These are phyloP conservation scores for Graphium colonna DNA, from an alignment of 2,888 invertebrate genomes.

Conservation along the genomic window DNA sequence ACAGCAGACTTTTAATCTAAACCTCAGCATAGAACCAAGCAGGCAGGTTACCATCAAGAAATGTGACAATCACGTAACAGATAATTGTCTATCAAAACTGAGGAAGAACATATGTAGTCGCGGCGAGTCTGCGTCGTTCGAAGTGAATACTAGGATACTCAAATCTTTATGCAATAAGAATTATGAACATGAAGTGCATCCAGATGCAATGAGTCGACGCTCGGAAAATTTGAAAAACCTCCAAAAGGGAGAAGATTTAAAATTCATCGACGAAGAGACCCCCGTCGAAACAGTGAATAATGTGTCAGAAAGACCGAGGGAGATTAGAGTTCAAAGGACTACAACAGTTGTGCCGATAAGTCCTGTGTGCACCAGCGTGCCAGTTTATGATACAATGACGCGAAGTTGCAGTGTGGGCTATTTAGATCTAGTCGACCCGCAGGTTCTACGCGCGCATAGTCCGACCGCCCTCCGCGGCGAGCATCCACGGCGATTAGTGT, in stretches of 20 bases:
- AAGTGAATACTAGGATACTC: constrained; percentile 65
- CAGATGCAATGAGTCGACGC: constrained; percentile 53
- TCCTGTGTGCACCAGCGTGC: constrained; percentile 71
- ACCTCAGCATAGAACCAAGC: constrained; percentile 76
- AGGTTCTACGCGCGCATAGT: constrained; percentile 86
- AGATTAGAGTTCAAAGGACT: constrained; percentile 60
- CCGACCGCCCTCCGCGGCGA: constrained; percentile 85
- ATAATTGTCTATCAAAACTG: constrained; percentile 67
- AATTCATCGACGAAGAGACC: constrained; percentile 86
- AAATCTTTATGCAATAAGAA: constrained; percentile 68
- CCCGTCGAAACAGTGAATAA: constrained; percentile 53
- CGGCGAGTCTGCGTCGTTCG: constrained; percentile 57
- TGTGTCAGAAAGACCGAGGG: constrained; percentile 47
- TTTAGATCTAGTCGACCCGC: constrained; percentile 89
- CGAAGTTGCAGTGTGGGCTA: constrained; percentile 94
- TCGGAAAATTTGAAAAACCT: constrained; percentile 50
- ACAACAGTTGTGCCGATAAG: constrained; percentile 84
- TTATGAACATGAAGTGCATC: constrained; percentile 62
- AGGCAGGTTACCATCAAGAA: constrained; percentile 77
- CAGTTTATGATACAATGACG: constrained; percentile 84
- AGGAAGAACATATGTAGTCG: constrained; percentile 71
- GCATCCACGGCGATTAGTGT: constrained; percentile 87
- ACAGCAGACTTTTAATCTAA: constrained; percentile 78
- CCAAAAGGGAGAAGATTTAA: constrained; percentile 80
- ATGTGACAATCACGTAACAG: constrained; percentile 64